phyloP scores from a whole-genome alignment of 2,113 vertebrate species.

The Noturus placidus region DNA sequence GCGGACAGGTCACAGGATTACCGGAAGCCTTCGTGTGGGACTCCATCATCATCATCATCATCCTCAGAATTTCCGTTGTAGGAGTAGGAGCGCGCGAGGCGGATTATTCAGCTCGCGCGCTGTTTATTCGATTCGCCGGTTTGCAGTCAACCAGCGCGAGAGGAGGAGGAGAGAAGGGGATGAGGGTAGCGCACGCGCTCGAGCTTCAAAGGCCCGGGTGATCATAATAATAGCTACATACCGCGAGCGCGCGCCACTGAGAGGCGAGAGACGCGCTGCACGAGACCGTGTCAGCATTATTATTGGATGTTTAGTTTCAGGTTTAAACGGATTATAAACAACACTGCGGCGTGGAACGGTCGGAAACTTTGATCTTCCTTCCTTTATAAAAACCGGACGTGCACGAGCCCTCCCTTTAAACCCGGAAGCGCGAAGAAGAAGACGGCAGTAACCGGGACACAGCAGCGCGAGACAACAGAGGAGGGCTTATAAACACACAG shows the following conservation, averaged over 20 bases:
- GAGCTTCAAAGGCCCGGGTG: background rate
- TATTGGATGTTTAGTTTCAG: background rate
- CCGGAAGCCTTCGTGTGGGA: background rate
- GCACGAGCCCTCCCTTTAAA: background rate
- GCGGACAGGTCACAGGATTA: constrained; percentile 14
- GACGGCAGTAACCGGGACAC: background rate
- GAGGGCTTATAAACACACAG: background rate
- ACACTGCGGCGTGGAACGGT: background rate
- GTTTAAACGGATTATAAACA: background rate
- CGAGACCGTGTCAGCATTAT: background rate
- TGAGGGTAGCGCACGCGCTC: background rate
- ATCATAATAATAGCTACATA: background rate
- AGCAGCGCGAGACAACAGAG: background rate
- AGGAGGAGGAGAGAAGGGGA: background rate
- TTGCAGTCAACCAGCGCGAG: background rate
- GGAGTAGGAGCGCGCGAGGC: background rate
- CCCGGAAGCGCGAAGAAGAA: background rate
- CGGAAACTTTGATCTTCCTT: background rate
- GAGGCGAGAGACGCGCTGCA: background rate
- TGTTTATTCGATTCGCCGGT: background rate
- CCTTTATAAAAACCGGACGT: too few relatives aligned
- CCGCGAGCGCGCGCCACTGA: background rate
- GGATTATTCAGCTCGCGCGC: background rate
- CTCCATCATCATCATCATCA: constrained; percentile 4
- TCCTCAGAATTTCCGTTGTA: background rate